Evolutionary conservation across 2,888 invertebrate species (phyloP).

Genomic region (Dysmachus trigonus): DNA sequence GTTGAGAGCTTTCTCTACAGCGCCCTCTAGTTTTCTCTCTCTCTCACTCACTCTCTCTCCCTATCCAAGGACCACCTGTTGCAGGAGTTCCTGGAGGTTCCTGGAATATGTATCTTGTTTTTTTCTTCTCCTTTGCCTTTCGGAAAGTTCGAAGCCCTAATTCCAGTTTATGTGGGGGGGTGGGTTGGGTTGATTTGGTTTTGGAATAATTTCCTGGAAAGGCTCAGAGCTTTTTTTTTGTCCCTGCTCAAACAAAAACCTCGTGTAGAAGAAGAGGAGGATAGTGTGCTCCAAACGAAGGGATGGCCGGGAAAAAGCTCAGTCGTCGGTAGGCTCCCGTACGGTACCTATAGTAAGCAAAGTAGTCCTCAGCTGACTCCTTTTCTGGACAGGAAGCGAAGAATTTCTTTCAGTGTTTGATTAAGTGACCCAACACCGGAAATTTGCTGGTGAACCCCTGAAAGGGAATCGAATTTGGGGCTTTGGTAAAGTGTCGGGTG

Average conservation of each 20-base stretch:
- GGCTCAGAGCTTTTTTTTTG: background rate
- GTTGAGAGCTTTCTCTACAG: background rate
- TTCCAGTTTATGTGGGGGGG: too few relatives aligned
- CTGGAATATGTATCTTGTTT: background rate
- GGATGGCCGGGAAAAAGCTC: background rate
- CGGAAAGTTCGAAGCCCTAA: background rate
- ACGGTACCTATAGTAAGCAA: background rate
- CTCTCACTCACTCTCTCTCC: background rate
- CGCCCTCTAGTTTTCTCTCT: too few relatives aligned
- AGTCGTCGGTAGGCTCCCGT: constrained; percentile 14
- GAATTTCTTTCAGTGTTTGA: background rate
- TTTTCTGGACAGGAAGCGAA: background rate
- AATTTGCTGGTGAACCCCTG: constrained; percentile 13
- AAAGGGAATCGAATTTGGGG: background rate
- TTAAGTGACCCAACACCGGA: background rate
- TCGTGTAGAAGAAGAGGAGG: too few relatives aligned
- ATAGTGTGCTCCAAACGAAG: background rate
- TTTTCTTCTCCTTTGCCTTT: background rate
- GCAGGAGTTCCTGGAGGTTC: background rate
- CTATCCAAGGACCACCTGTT: constrained; percentile 17
- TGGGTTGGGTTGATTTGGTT: background rate
- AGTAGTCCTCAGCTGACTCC: background rate
- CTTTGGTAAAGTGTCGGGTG: constrained; percentile 7
- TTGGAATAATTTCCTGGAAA: background rate
- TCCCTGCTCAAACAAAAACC: background rate